Percentiles rank a stretch among this genome's conserved stretches.
phyloP scores from a whole-genome alignment of 2,113 vertebrate species.

The Acrocephalus arundinaceus region DNA sequence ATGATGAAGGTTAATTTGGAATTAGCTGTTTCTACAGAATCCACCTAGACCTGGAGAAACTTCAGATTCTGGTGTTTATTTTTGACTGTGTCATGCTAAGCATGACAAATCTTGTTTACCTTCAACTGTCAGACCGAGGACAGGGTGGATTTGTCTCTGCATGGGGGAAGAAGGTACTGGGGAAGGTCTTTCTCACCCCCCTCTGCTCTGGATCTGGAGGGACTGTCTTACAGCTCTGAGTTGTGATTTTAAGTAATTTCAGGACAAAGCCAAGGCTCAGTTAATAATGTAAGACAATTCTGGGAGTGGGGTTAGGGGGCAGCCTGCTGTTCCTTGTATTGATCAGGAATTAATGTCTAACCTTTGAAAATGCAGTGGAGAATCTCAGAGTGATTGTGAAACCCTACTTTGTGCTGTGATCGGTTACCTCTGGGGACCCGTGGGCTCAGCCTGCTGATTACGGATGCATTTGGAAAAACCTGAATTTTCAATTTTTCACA shows the following conservation, averaged over 20 bases:
- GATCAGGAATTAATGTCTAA: slow-evolving; percentile 72
- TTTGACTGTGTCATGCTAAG: neutral
- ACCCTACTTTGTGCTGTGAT: slow-evolving; percentile 50
- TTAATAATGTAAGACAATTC: slow-evolving; percentile 39
- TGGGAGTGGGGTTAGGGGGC: neutral
- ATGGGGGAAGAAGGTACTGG: neutral
- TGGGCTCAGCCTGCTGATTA: slow-evolving; percentile 48
- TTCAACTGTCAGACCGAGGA: neutral
- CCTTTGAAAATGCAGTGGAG: slow-evolving; percentile 61
- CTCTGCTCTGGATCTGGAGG: neutral
- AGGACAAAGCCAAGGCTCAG: slow-evolving; percentile 18
- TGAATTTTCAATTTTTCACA: slow-evolving; percentile 69
- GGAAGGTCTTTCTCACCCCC: neutral
- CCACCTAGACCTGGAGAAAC: neutral
- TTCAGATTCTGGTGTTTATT: neutral
- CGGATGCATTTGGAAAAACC: slow-evolving; percentile 53
- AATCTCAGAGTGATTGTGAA: slow-evolving; percentile 43
- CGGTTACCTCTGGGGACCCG: slow-evolving; percentile 14
- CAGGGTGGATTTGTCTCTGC: neutral
- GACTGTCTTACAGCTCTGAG: neutral
- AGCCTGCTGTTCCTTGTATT: slow-evolving; percentile 56
- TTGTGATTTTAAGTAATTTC: slow-evolving; percentile 6
- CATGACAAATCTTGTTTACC: neutral
- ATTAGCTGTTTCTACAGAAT: neutral
- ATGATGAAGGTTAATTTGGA: neutral